A percentile compares a stretch with the other conserved stretches of the same genome.
Conservation (phyloP, 2,113 vertebrate species). For the Lepidothrix coronata region DNA sequence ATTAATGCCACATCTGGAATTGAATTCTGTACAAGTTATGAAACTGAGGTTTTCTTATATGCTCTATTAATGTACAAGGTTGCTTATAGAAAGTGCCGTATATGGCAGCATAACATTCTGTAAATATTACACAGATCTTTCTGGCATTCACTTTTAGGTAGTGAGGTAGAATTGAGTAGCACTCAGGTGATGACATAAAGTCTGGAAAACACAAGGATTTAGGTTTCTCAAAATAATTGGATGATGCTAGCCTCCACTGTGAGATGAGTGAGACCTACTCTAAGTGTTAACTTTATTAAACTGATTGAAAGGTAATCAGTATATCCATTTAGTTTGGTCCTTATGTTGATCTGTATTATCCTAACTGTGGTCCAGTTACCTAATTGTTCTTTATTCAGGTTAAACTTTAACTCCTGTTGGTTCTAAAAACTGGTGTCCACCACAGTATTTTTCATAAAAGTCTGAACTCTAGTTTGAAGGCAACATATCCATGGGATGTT, state of each 20-base stretch:
- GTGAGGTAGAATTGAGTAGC: neutral
- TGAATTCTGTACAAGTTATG: neutral
- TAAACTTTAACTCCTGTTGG: neutral
- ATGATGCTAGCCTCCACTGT: neutral
- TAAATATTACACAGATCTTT: neutral
- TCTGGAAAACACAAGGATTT: neutral
- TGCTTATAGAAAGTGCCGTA: neutral
- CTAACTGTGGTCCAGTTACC: neutral
- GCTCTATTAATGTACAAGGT: neutral
- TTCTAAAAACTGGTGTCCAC: neutral
- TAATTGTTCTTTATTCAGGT: neutral
- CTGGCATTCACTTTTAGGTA: neutral
- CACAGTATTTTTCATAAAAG: neutral
- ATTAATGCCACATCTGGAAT: neutral
- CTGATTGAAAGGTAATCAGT: neutral
- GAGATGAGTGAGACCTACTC: neutral
- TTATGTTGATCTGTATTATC: neutral
- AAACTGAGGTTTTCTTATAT: neutral
- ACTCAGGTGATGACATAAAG: neutral
- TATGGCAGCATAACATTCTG: neutral
- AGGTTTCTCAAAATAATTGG: neutral
- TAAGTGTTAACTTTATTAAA: neutral
- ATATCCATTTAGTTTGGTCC: neutral
- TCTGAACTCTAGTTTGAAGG: neutral
- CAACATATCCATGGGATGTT: neutral